Evolutionary conservation across 2,113 vertebrate genomes (phyloP).

Genomic region (Dipodomys merriami): DNA sequence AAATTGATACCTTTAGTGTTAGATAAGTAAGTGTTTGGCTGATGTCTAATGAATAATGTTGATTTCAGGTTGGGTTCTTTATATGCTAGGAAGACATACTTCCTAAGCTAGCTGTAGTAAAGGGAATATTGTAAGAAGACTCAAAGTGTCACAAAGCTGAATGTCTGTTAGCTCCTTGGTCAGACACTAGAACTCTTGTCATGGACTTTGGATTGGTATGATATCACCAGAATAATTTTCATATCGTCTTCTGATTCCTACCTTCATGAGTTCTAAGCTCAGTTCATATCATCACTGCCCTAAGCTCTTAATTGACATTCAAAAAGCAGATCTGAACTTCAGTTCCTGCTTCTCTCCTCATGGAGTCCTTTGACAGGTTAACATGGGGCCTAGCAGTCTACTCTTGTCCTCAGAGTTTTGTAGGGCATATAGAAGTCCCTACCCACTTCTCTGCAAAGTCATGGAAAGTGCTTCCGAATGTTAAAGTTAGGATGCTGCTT

Average conservation of each 20-base stretch:
- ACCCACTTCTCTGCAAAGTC: background rate
- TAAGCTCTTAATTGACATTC: background rate
- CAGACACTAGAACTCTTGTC: too few relatives aligned
- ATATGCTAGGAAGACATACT: background rate
- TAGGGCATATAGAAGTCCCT: background rate
- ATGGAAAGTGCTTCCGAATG: background rate
- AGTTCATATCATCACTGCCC: background rate
- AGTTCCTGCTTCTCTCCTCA: background rate
- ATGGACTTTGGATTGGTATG: background rate
- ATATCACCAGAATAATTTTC: background rate
- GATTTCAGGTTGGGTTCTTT: background rate
- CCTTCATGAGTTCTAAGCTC: background rate
- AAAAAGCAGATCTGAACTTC: background rate
- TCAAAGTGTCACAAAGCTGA: background rate
- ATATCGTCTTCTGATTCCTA: background rate
- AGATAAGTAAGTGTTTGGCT: background rate
- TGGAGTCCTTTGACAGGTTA: background rate
- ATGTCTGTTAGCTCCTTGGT: background rate
- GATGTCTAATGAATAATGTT: background rate
- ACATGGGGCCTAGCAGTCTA: background rate
- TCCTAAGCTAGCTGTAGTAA: background rate
- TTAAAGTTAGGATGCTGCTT: background rate
- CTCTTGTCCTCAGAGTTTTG: background rate
- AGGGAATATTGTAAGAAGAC: background rate
- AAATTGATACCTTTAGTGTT: background rate